These are phyloP conservation scores for Nothobranchius kuhntae DNA, from an alignment of 2,113 vertebrate genomes.

Conservation along the genomic window DNA sequence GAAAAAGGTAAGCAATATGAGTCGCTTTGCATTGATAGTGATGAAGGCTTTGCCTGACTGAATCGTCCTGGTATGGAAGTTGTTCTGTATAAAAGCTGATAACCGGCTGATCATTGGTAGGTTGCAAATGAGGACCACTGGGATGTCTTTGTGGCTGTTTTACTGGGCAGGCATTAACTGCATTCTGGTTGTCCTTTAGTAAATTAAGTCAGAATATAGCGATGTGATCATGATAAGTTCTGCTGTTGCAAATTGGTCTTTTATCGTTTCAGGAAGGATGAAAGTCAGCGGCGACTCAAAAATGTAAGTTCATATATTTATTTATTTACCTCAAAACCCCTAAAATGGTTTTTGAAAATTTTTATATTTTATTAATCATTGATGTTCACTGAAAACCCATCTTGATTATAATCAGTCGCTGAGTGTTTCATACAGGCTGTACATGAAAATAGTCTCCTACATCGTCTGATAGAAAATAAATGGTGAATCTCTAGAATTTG, in stretches of 20 bases:
- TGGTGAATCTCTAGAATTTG: no score
- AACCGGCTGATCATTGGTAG: conserved; percentile 34
- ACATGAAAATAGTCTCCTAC: no score
- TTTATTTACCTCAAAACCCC: background rate
- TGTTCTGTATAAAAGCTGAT: conserved; percentile 32
- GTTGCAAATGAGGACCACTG: conserved; percentile 42
- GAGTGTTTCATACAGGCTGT: no score
- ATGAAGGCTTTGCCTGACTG: conserved; percentile 14
- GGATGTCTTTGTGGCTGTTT: conserved; percentile 3
- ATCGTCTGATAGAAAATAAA: no score
- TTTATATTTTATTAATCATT: background rate
- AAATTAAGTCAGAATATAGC: background rate
- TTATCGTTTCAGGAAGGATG: conserved; percentile 83
- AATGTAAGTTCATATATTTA: conserved; percentile 85
- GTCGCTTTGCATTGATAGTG: conserved; percentile 58
- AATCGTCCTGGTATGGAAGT: conserved; percentile 7
- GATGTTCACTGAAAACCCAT: no score
- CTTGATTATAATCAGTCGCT: no score
- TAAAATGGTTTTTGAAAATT: background rate
- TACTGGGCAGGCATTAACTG: background rate
- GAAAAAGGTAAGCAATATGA: conserved; percentile 6
- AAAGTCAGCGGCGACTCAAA: conserved; percentile 91
- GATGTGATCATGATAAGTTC: background rate
- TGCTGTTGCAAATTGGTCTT: conserved; percentile 6
- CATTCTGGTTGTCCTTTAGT: background rate